phyloP scores from a whole-genome alignment of 2,113 vertebrate species.

The Terrapene triunguis region DNA sequence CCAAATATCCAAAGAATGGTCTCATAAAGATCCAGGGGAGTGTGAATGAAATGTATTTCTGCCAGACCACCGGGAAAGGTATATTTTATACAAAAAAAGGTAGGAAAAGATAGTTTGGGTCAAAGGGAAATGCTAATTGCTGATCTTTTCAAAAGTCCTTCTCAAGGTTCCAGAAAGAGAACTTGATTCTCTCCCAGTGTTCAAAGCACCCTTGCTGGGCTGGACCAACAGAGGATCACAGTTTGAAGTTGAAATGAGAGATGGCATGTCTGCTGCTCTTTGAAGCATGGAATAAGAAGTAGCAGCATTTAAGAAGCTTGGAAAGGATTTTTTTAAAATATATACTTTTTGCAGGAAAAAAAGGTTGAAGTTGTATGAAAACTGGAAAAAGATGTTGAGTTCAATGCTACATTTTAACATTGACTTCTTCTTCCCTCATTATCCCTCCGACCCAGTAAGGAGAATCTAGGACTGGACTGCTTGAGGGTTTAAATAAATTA shows the following conservation, averaged over 20 bases:
- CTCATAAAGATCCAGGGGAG: constrained; percentile 30
- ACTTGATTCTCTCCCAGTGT: constrained; percentile 74
- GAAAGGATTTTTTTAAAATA: constrained; percentile 61
- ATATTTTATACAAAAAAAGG: constrained; percentile 31
- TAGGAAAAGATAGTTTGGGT: constrained; percentile 55
- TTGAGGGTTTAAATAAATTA: constrained; percentile 10
- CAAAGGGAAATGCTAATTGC: constrained; percentile 74
- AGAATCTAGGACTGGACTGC: constrained; percentile 6
- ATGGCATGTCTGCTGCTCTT: constrained; percentile 74
- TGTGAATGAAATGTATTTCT: constrained; percentile 43
- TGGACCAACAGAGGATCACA: constrained; percentile 68
- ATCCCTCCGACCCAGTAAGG: constrained; percentile 8
- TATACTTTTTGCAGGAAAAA: constrained; percentile 28
- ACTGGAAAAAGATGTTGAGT: constrained; percentile 37
- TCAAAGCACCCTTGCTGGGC: constrained; percentile 78
- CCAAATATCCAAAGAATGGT: constrained; percentile 60
- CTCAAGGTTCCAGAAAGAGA: constrained; percentile 64
- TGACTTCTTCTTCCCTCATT: constrained; percentile 41
- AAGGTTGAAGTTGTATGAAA: constrained; percentile 53
- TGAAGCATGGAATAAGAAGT: constrained; percentile 78
- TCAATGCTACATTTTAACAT: constrained; percentile 54
- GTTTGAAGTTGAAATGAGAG: constrained; percentile 80
- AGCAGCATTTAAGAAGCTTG: constrained; percentile 75
- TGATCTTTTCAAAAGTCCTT: constrained; percentile 71
- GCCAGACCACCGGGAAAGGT: constrained; percentile 51